Conservation (phyloP, 2,888 invertebrate genomes). For the Morpho deidamia region DNA sequence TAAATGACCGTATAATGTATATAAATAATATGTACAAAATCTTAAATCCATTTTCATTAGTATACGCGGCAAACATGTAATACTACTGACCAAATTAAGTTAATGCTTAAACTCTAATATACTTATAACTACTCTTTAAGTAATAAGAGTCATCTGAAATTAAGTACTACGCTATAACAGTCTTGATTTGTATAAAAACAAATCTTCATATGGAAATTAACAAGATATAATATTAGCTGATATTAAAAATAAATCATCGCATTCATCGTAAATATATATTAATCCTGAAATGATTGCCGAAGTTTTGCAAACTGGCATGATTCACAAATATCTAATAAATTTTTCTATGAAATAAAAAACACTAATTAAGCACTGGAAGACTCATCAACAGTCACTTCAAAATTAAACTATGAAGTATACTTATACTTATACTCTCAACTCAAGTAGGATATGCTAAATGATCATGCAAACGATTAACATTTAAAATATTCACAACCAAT, state of each 20-base stretch:
- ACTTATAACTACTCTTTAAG: neutral
- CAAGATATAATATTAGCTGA: neutral
- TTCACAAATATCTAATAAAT: too few relatives aligned
- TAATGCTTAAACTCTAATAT: constrained; percentile 1
- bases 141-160: constrained; percentile 9
- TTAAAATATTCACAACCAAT: neutral
- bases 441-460: neutral
- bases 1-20: too few relatives aligned
- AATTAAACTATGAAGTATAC: neutral
- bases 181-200: constrained; percentile 20
- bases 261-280: neutral
- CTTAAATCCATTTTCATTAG: too few relatives aligned
- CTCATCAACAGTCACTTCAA: neutral
- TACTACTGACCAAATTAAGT: constrained; percentile 1
- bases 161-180: constrained; percentile 14
- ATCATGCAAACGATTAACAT: neutral
- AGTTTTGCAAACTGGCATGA: neutral
- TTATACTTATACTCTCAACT: neutral
- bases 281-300: neutral
- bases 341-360: too few relatives aligned
- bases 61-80: neutral
- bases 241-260: constrained; percentile 6
- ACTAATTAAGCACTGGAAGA: too few relatives aligned
- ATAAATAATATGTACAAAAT: too few relatives aligned
- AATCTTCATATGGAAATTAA: constrained; percentile 8